Base-by-base conservation (phyloP, 2,113 vertebrate species). In the Aepyceros melampus region DNA sequence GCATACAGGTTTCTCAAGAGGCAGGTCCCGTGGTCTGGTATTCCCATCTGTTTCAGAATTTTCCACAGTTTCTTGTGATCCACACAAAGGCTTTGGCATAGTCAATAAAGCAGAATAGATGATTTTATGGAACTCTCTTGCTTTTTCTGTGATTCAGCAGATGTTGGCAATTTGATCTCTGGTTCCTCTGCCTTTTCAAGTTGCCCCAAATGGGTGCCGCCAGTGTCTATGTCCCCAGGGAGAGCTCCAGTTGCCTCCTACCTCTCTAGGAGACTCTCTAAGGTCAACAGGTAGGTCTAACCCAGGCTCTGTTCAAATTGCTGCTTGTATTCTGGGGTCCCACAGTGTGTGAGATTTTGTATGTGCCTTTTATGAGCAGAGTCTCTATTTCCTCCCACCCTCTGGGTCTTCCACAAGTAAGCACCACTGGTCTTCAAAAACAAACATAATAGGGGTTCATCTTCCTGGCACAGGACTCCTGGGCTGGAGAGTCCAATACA, bases 141-240 rank as follows among this genome's bases (percentile, higher is more conserved):
- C 58, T 7, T 15, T 62, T 62, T 62, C 60, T 15, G 14, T 31
- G 60, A 62, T 62, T 7, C 60, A 62, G 29, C 0, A 0, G 6
- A 31, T 62, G 60, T 62, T 62, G 29, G 12, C 60, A 62, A 31
- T 62, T 62, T 62, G 60, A 15, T 62, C 29, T 31, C 29, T 62
- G 29, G 60, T 62, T 62, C 29, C 60, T 62, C 60, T 62, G 60
- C 29, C 6, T 62, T 62, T 62, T 62, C 21, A 36, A 83, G 33
- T 40, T 83, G 21, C 13, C 51, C 3, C 4, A 83, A 25, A 36
- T 83, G 21, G 19, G 2, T 15, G 0, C 49, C 0, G 0, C 51
- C n/a, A 55, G 81, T 55, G 51, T 83, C 33, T 36, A 5, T 36
- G 21, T 36, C 81, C 33, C 49, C 21, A 84, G n/a, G n/a, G n/a